These are phyloP conservation scores for Chrysolina americana DNA, from an alignment of 2,888 invertebrate genomes.

Conservation along the genomic window DNA sequence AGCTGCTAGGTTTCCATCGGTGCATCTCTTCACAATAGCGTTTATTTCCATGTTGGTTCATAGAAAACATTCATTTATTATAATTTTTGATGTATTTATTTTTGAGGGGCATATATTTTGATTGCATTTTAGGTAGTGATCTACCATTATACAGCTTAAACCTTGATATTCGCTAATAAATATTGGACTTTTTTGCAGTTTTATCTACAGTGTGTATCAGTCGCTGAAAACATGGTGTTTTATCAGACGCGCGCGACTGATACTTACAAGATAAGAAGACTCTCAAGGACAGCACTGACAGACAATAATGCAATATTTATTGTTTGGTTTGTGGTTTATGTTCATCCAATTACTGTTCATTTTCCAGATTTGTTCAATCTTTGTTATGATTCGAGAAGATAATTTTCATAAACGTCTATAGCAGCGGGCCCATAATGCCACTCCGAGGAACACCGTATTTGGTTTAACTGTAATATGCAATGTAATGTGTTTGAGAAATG, in stretches of 20 bases:
- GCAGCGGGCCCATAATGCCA: background rate
- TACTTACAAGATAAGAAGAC: conserved; percentile 51
- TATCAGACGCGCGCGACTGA: conserved; percentile 53
- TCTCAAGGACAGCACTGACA: conserved; percentile 42
- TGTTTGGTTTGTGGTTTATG: conserved; percentile 36
- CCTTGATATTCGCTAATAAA: conserved; percentile 68
- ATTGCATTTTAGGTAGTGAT: background rate
- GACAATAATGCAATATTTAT: conserved; percentile 39
- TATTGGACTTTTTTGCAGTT: conserved; percentile 67
- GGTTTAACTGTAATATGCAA: background rate
- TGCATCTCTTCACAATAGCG: too few relatives aligned
- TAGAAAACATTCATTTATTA: too few relatives aligned
- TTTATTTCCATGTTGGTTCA: too few relatives aligned
- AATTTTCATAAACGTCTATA: conserved; percentile 5
- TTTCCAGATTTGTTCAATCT: conserved; percentile 17
- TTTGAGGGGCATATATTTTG: background rate
- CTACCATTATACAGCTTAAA: conserved; percentile 65
- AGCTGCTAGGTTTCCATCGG: too few relatives aligned
- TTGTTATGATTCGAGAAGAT: conserved; percentile 15
- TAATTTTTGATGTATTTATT: background rate
- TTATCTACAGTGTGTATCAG: conserved; percentile 58
- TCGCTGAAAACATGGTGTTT: conserved; percentile 50
- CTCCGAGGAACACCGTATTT: conserved; percentile 1
- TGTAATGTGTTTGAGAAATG: conserved; percentile 20
- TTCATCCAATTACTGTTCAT: conserved; percentile 26